Conservation (phyloP, 1,140 invertebrate species). For the Drosophila leontia region DNA sequence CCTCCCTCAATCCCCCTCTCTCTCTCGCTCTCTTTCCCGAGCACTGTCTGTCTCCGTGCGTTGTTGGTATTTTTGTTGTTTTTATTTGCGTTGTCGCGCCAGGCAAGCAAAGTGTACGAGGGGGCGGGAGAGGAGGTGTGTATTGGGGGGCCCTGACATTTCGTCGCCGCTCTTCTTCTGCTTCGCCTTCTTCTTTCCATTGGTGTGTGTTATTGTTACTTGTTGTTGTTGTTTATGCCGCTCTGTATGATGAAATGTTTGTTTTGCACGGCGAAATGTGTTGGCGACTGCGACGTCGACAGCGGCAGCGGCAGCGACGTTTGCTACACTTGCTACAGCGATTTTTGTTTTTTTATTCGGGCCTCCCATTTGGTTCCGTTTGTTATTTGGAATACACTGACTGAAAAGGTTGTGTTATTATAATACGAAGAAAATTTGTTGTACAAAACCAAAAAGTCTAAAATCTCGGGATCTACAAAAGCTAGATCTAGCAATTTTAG, state of each 20-base stretch:
- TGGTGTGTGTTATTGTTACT: conserved; percentile 23
- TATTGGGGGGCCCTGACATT: conserved; percentile 68
- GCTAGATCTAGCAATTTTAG: too few species aligned
- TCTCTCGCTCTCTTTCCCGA: neutral
- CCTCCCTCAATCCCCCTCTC: neutral
- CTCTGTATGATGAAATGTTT: conserved; percentile 79
- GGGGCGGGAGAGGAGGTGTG: conserved; percentile 6
- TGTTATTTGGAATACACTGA: conserved; percentile 6
- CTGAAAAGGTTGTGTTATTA: neutral
- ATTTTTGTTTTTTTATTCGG: conserved; percentile 5
- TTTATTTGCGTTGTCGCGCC: conserved; percentile 78
- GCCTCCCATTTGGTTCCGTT: conserved; percentile 3
- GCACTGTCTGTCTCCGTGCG: conserved; percentile 30
- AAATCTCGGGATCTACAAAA: too few species aligned
- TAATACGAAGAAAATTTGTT: too few species aligned
- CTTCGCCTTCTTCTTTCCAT: neutral
- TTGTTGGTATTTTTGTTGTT: conserved; percentile 45
- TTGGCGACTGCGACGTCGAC: conserved; percentile 30
- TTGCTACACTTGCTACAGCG: conserved; percentile 61
- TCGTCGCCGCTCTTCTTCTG: conserved; percentile 56
- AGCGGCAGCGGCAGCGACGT: conserved; percentile 10
- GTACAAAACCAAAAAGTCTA: neutral
- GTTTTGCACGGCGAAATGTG: conserved; percentile 81
- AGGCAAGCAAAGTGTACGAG: conserved; percentile 33
- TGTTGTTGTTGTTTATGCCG: conserved; percentile 34